Base-by-base conservation (phyloP, 2,888 invertebrate genomes). In the Aporophyla lueneburgensis region DNA sequence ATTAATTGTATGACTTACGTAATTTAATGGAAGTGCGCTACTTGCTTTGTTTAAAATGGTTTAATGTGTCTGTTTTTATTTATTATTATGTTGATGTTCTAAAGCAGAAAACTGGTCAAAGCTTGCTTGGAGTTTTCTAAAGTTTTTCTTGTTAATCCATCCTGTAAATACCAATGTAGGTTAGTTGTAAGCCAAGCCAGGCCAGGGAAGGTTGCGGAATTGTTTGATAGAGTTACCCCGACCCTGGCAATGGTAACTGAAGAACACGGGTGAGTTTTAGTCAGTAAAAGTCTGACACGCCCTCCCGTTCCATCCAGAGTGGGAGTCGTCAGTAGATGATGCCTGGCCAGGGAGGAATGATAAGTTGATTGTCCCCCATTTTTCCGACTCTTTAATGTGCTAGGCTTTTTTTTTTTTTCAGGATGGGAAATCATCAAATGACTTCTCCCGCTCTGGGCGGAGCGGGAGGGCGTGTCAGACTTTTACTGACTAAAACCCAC, bases 1-100 rank as follows among this genome's bases (percentile, higher is more conserved):
- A 54, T 66, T 61, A 53, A 59, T 85, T 63, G 6, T 66, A 59
- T 49, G 16, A 7, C 14, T 85, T 76, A 67, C n/a, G 58, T 76
- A 81, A 83, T 71, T 53, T 1, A 66, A 46, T 68, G n/a, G 66
- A 14, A 1, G 58, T 65, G 33, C 53, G 61, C 61, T 84, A 71
- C 56, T 74, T 69, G 40, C 0, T 24, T 10, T 33, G 33, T 10
- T 27, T 5, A n/a, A 71, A 46, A 33, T 10, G 5, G 4, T 40
- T 54, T n/a, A n/a, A 6, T 74, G 12, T 62, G 21, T 58, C n/a
- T 19, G 14, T 49, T 21, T 33, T 53, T 24, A 24, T 14, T 9
- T 14, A 14, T 19, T 21, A 33, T 10, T 58, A 21, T 79, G 66
- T 71, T 43, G 21, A 40, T 66, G 67, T 49, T 56, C 9, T 21